A percentile compares a stretch with the other conserved stretches of the same genome.
These are phyloP conservation scores for Chouioia cunea DNA, from an alignment of 2,888 invertebrate species.

Conservation along the genomic window DNA sequence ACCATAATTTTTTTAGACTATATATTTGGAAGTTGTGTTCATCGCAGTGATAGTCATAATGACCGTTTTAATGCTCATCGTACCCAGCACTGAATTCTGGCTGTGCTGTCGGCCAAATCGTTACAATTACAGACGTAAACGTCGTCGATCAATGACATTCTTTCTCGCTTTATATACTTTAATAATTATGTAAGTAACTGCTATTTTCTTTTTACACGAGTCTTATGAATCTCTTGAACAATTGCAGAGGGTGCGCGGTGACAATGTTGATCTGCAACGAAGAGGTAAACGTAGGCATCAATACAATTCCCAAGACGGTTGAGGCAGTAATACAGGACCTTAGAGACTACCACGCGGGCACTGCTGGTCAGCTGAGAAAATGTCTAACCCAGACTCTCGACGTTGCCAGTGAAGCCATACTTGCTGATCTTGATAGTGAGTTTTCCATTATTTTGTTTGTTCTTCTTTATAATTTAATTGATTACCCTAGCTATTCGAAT, in stretches of 20 bases:
- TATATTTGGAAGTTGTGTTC: slow-evolving; percentile 80
- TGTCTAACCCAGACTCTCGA: slow-evolving; percentile 74
- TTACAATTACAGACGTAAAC: slow-evolving; percentile 62
- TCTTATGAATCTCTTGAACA: neutral
- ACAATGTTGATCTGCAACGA: slow-evolving; percentile 77
- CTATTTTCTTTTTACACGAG: neutral
- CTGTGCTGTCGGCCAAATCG: slow-evolving; percentile 65
- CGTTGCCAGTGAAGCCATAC: slow-evolving; percentile 74
- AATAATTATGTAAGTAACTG: slow-evolving; percentile 62
- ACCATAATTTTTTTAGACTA: slow-evolving; percentile 71
- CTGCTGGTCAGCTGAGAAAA: slow-evolving; percentile 75
- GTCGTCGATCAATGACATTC: slow-evolving; percentile 59
- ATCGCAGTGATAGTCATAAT: slow-evolving; percentile 75
- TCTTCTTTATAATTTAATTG: no score
- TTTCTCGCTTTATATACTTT: slow-evolving; percentile 60
- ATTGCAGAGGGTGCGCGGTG: slow-evolving; percentile 71
- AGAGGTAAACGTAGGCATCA: slow-evolving; percentile 72
- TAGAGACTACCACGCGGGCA: slow-evolving; percentile 74
- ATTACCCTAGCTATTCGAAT: no score
- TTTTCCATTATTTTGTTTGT: neutral
- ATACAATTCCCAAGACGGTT: slow-evolving; percentile 71
- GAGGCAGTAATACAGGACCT: slow-evolving; percentile 74
- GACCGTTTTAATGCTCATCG: slow-evolving; percentile 75
- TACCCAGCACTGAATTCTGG: slow-evolving; percentile 75
- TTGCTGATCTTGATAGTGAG: slow-evolving; percentile 77